These are phyloP conservation scores for Psittacula derbiana DNA, from an alignment of 2,797 vertebrate genomes.

Conservation along the genomic window DNA sequence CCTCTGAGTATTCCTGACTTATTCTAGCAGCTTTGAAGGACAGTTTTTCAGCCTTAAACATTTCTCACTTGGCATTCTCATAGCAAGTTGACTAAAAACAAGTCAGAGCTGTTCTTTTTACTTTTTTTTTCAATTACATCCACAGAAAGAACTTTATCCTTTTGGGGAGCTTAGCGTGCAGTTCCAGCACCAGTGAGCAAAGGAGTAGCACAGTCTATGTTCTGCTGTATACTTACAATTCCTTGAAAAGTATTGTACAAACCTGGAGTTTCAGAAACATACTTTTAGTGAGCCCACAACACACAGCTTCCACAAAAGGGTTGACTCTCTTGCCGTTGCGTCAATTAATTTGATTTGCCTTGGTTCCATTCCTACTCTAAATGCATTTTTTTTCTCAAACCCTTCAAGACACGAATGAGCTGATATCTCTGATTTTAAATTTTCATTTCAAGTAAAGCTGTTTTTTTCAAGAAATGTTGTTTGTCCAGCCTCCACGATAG, in stretches of 20 bases:
- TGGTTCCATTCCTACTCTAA: not conserved
- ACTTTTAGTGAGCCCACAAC: not conserved
- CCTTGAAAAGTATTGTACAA: not conserved
- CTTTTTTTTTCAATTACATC: not conserved
- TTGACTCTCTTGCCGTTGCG: not conserved
- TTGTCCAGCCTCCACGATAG: not conserved
- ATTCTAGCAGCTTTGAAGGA: not conserved
- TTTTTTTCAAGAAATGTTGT: not conserved
- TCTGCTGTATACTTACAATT: conserved; percentile 11
- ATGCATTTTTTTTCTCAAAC: not conserved
- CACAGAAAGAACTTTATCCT: not conserved
- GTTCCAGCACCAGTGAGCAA: conserved; percentile 15
- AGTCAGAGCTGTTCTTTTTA: not conserved
- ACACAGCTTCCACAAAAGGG: not conserved
- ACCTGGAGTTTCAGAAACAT: not conserved
- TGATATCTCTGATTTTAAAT: not conserved
- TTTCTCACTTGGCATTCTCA: not conserved
- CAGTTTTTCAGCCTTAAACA: not conserved
- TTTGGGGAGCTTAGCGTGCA: not conserved
- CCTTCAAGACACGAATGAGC: not conserved
- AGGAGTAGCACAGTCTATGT: not conserved
- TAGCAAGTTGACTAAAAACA: not conserved
- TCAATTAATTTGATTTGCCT: not conserved
- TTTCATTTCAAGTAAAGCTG: not conserved
- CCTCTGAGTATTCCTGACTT: not conserved